Evolutionary conservation across 2,888 invertebrate genomes (phyloP), one percentile per base, ranked within the genome.

Genomic region (Dilophus febrilis): DNA sequence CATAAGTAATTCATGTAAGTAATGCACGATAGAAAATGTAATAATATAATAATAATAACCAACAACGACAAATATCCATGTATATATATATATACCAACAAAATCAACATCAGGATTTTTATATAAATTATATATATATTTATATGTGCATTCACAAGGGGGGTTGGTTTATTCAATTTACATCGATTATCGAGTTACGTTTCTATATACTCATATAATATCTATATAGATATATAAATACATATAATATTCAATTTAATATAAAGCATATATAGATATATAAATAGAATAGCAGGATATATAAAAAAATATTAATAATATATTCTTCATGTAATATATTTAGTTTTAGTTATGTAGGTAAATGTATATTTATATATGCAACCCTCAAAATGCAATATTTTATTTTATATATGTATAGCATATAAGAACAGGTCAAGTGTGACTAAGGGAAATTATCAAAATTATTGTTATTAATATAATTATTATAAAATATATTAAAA

Each of bases 1-100:
- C 48, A 49, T 49, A 49, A 49, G 47, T 49, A 49, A 49, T 49
- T 49, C 49, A 49, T 49, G 45, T 44, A 47, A 48, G 47, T 47
- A 47, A 6, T 22, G 22, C 22, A 22, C 8, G 22, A 22, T 6
- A 22, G 5, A 22, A 22, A 22, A n/a, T n/a, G n/a, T n/a, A 22
- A 22, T 8, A 22, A 8, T 22, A 22, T 8, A 22, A 22, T 22
- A 22, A 22, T 8, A n/a, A 22, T 22, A 22, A 22, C 4, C 22
- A 22, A 22, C 22, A 22, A 22, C 22, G 8, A 22, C 22, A 22
- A 8, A n/a, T n/a, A n/a, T n/a, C n/a, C n/a, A n/a, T n/a, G n/a
- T n/a, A n/a, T n/a, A n/a, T n/a, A n/a, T n/a, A n/a, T n/a, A n/a
- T n/a, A n/a, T n/a, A n/a, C n/a, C 22, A 22, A 22, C 22, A 22